phyloP scores from a whole-genome alignment of 2,797 vertebrate genomes.

The Paramormyrops hopkinsi region DNA sequence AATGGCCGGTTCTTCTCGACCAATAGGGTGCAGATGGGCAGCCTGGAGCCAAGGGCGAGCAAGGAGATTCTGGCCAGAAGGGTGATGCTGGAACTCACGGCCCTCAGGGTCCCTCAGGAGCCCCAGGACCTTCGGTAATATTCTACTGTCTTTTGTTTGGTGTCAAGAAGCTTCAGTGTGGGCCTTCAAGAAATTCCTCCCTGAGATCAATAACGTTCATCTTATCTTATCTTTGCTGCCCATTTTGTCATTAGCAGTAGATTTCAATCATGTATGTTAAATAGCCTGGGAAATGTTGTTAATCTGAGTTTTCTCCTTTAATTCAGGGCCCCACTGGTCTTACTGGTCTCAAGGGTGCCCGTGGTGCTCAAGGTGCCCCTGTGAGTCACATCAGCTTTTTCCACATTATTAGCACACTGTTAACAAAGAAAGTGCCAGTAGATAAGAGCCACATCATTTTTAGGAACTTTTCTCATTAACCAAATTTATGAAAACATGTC shows the following conservation, averaged over 20 bases:
- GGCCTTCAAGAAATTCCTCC: neutral
- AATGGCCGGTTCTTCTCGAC: neutral
- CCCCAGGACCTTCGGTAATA: conserved; percentile 85
- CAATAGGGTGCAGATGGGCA: conserved; percentile 85
- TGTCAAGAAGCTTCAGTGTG: neutral
- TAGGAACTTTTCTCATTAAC: neutral
- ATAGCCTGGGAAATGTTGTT: neutral
- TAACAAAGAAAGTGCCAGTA: neutral
- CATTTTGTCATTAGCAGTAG: neutral
- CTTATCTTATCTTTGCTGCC: neutral
- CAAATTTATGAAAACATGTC: neutral
- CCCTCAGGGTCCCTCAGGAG: conserved; percentile 89
- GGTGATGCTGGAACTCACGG: conserved; percentile 82
- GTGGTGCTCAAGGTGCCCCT: conserved; percentile 86
- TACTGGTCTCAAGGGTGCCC: conserved; percentile 83
- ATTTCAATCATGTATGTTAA: neutral
- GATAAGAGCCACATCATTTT: neutral
- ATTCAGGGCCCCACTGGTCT: conserved; percentile 87
- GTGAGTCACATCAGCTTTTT: conserved; percentile 61
- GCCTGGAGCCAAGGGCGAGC: conserved; percentile 84
- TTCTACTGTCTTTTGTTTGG: neutral
- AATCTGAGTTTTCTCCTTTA: conserved; percentile 24
- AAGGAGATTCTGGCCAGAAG: conserved; percentile 85
- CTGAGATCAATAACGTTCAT: neutral
- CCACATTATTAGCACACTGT: neutral